These are phyloP conservation scores for Ashinkailepas kermadecensis DNA, from an alignment of 2,888 invertebrate species.

Conservation along the genomic window DNA sequence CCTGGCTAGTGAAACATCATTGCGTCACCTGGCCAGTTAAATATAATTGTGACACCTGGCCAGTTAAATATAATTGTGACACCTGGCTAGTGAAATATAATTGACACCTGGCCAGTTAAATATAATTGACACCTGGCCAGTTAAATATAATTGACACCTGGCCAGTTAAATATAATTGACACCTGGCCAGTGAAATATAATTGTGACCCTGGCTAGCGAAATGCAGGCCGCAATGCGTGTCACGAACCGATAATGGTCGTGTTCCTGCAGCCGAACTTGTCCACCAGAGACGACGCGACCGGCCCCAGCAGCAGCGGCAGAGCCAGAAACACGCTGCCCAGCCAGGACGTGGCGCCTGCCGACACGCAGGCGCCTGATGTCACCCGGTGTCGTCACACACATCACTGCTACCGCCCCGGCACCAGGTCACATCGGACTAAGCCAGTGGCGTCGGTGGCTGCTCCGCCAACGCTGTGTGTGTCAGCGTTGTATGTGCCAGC, in stretches of 20 bases:
- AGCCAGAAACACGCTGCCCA: constrained; percentile 83
- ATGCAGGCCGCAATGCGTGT: constrained; percentile 50
- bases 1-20: neutral
- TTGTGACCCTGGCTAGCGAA: constrained; percentile 34
- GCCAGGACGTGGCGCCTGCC: constrained; percentile 67
- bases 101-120: neutral
- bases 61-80: no score
- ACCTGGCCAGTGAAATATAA: constrained; percentile 72
- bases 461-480: no score
- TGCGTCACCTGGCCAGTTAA: neutral
- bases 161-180: constrained; percentile 63
- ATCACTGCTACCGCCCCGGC: no score
- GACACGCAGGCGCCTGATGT: neutral
- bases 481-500: no score
- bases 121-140: constrained; percentile 54
- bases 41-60: no score
- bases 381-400: no score
- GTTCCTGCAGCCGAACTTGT: constrained; percentile 71
- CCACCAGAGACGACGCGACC: constrained; percentile 72
- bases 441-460: no score
- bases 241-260: constrained; percentile 71
- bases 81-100: no score
- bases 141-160: constrained; percentile 63
- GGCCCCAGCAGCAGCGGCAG: constrained; percentile 81
- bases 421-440: no score